Conservation (phyloP, 2,888 invertebrate species). For the Drosophila atripex region DNA sequence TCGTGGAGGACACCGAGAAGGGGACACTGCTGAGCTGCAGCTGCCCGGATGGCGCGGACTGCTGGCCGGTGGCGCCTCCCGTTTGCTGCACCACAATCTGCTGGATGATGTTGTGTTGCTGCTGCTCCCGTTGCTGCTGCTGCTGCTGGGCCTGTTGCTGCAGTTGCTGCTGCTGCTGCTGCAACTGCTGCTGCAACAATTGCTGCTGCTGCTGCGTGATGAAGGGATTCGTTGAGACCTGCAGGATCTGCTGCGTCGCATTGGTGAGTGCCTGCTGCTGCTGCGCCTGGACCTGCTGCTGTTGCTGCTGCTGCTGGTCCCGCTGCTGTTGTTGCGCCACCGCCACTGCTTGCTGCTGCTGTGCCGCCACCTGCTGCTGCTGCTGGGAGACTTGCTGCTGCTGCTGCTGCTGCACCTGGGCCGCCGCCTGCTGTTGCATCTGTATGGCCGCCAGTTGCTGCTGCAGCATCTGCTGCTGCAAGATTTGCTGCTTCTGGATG, state of each 20-base stretch:
- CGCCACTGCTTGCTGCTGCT: slow-evolving; percentile 70
- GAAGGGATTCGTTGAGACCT: slow-evolving; percentile 19
- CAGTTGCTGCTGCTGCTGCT: slow-evolving; percentile 79
- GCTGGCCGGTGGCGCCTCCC: slow-evolving; percentile 82
- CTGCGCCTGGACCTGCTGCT: slow-evolving; percentile 81
- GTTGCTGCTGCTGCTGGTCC: slow-evolving; percentile 82
- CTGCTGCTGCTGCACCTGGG: slow-evolving; percentile 67
- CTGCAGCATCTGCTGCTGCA: slow-evolving; percentile 66
- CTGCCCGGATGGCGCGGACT: slow-evolving; percentile 56
- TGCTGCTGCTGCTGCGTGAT: slow-evolving; percentile 82
- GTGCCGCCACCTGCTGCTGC: slow-evolving; percentile 76
- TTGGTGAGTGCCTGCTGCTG: slow-evolving; percentile 76
- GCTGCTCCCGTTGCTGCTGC: slow-evolving; percentile 67
- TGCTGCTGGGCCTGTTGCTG: slow-evolving; percentile 76
- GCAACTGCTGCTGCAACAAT: slow-evolving; percentile 78
- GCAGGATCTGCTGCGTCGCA: slow-evolving; percentile 77
- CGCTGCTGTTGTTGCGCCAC: slow-evolving; percentile 63
- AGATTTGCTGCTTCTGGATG: slow-evolving; percentile 71
- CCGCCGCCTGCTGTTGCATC: slow-evolving; percentile 74
- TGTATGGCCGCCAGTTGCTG: slow-evolving; percentile 66
- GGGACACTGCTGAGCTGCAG: slow-evolving; percentile 80
- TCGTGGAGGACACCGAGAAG: slow-evolving; percentile 79
- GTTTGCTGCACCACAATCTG: slow-evolving; percentile 83
- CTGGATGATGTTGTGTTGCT: slow-evolving; percentile 76
- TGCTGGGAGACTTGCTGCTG: slow-evolving; percentile 67